Evolutionary conservation across 2,113 vertebrate species (phyloP).

Genomic region (Amazona guildingii): DNA sequence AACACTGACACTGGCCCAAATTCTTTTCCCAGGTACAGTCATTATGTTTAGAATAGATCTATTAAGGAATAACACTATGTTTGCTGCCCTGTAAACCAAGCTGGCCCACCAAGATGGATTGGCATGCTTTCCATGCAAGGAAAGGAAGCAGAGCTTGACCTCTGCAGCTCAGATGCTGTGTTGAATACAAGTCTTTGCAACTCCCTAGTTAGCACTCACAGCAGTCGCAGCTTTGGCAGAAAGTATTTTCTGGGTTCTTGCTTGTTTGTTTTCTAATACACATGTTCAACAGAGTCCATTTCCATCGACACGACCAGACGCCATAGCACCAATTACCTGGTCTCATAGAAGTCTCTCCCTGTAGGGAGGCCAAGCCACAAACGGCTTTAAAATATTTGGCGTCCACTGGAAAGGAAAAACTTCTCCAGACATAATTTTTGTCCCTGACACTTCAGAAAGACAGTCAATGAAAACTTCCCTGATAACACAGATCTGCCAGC

Average conservation of each 20-base stretch:
- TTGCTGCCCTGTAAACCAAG: not conserved
- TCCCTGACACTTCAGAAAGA: not conserved
- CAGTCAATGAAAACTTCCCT: not conserved
- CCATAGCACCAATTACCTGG: not conserved
- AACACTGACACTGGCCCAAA: not conserved
- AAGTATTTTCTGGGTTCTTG: not conserved
- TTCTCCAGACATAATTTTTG: not conserved
- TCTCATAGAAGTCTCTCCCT: not conserved
- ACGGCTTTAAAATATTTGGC: not conserved
- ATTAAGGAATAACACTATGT: not conserved
- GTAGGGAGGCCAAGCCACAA: not conserved
- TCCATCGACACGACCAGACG: not conserved
- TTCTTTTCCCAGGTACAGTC: not conserved
- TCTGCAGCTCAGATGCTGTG: not conserved
- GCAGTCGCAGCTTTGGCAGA: not conserved
- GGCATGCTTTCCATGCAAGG: rapidly evolving
- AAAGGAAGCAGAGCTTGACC: not conserved
- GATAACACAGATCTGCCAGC: not conserved
- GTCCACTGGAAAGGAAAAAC: not conserved
- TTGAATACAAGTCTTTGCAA: not conserved
- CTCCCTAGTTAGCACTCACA: not conserved
- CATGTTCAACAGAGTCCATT: not conserved
- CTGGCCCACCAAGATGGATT: not conserved
- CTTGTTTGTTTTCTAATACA: not conserved
- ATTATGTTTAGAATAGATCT: not conserved